Conservation (phyloP, 2,888 invertebrate genomes). For the Clitarchus hookeri region DNA sequence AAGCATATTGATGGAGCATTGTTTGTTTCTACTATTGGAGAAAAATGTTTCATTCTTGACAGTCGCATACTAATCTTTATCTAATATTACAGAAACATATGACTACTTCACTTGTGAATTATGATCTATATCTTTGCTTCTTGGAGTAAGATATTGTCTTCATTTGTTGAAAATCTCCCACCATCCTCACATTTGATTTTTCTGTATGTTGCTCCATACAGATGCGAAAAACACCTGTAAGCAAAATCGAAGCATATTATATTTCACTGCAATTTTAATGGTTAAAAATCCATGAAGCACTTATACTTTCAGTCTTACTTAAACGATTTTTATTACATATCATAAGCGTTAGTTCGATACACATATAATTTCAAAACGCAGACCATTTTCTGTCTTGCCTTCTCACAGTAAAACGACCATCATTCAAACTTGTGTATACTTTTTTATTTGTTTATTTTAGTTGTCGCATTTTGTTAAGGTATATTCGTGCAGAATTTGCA, state of each 20-base stretch:
- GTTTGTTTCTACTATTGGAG: constrained; percentile 18
- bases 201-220: too few species aligned
- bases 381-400: constrained; percentile 1
- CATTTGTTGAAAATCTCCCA: too few species aligned
- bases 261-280: neutral
- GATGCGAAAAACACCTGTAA: too few species aligned
- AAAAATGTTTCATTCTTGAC: constrained; percentile 23
- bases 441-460: neutral
- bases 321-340: neutral
- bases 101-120: constrained; percentile 23
- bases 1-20: neutral
- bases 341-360: neutral
- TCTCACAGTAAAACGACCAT: neutral
- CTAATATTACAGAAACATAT: constrained; percentile 27
- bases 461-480: neutral
- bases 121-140: constrained; percentile 31
- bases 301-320: neutral
- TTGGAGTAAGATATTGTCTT: neutral
- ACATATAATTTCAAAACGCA: neutral
- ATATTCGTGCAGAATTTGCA: constrained; percentile 6
- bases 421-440: neutral
- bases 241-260: neutral
- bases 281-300: neutral
- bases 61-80: constrained; percentile 10
- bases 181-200: too few species aligned